Base-by-base conservation (phyloP, 2,797 vertebrate species). In the Platalea minor region DNA sequence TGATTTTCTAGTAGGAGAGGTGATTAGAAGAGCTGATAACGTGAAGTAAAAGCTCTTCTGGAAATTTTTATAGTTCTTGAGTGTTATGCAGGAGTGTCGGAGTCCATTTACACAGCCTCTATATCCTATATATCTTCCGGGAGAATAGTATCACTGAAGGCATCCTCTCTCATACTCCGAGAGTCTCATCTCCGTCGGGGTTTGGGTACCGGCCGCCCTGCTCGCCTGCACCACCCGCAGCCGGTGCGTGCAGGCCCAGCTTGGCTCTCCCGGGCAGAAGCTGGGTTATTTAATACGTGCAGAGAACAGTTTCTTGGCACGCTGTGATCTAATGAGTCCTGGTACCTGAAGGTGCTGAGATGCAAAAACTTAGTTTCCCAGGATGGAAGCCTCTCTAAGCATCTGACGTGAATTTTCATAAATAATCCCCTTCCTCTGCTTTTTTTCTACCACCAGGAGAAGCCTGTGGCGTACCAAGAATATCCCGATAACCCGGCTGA, bases 61-160 rank as follows among this genome's bases (percentile, higher is more conserved):
- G 80, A 50, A 33, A 67, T 61, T n/a, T 54, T 76, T 67, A 45
- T 16, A 10, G 39, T 17, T 76, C 33, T 2, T 1, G 1, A 76
- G 64, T 3, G 33, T n/a, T 35, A 28, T 3, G 1, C 26, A 26
- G 51, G 76, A 51, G 45, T 4, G 35, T 10, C 2, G 0, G 41
- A 50, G 17, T n/a, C 54, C 54, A 10, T 73, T 56, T 67, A 17
- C 18, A 11, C 2, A 0, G 50, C 20, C 43, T 33, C 48, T 26
- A 5, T 21, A 45, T 25, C 70, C 35, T 17, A 1, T 39, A 7
- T 54, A 18, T 50, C 59, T 60, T 9, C 14, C 0, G 2, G 50
- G 41, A 57, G 26, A 43, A 28, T 0, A 54, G 63, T 7, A 16
- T 9, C 68, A 5, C n/a, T 5, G 8, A 53, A 46, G 33, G 28